Conservation (phyloP, 2,797 vertebrate genomes). For the Chelonia mydas region DNA sequence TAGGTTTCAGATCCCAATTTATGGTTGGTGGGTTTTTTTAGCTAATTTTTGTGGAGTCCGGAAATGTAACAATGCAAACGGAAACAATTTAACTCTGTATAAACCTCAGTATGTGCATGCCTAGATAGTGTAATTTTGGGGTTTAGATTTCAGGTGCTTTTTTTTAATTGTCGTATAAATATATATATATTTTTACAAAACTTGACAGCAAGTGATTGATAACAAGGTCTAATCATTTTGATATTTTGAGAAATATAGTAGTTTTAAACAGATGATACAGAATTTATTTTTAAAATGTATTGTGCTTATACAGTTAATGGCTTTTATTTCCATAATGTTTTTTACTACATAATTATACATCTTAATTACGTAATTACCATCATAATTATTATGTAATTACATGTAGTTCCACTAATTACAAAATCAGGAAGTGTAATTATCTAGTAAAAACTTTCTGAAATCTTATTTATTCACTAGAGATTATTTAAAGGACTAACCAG, state of each 20-base stretch:
- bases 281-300: conserved; percentile 87
- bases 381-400: conserved; percentile 90
- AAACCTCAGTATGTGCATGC: neutral
- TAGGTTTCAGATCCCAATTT: conserved; percentile 11
- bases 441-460: conserved; percentile 87
- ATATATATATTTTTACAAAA: conserved; percentile 57
- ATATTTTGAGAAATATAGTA: conserved; percentile 82
- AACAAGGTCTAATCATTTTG: conserved; percentile 80
- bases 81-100: conserved; percentile 39
- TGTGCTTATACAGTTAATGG: conserved; percentile 87
- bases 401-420: conserved; percentile 88
- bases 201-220: conserved; percentile 79
- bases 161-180: conserved; percentile 65
- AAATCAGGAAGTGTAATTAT: conserved; percentile 89
- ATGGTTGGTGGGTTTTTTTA: neutral
- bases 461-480: conserved; percentile 84
- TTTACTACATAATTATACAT: conserved; percentile 90
- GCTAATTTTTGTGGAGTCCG: conserved; percentile 13
- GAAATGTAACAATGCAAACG: neutral
- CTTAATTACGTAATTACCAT: conserved; percentile 88
- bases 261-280: conserved; percentile 82
- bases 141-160: conserved; percentile 66
- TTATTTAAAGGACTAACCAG: conserved; percentile 83
- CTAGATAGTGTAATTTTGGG: conserved; percentile 46
- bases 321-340: conserved; percentile 89